These are phyloP conservation scores for Muntiacus muntjak DNA, from an alignment of 2,113 vertebrate species.

Conservation along the genomic window DNA sequence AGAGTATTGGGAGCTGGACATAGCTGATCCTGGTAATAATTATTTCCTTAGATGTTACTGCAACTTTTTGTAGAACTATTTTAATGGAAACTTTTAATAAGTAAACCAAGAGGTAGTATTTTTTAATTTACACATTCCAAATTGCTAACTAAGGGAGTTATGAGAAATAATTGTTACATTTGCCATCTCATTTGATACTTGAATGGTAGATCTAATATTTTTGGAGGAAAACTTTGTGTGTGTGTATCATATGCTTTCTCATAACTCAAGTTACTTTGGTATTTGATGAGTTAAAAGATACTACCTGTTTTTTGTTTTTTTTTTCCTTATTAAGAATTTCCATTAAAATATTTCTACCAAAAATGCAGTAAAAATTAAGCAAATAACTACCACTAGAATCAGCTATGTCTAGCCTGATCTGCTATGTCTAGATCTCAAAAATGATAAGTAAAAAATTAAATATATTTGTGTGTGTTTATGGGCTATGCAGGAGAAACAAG, in stretches of 20 bases:
- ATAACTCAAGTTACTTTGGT: background rate
- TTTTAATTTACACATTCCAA: background rate
- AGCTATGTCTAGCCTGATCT: background rate
- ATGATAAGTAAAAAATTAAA: background rate
- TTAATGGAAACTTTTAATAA: background rate
- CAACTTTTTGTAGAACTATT: background rate
- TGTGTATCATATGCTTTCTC: background rate
- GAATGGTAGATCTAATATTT: background rate
- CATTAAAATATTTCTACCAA: background rate
- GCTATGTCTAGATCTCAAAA: background rate
- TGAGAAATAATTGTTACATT: background rate
- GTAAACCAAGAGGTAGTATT: background rate
- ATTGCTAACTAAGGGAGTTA: background rate
- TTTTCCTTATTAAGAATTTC: background rate
- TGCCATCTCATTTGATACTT: background rate
- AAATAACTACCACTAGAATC: background rate
- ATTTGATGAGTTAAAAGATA: background rate
- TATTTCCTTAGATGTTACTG: background rate
- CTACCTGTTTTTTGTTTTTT: background rate
- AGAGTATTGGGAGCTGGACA: background rate
- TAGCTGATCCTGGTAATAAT: background rate
- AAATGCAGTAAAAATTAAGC: background rate
- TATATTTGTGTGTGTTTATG: background rate
- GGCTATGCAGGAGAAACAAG: background rate
- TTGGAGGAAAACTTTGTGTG: background rate